phyloP scores from a whole-genome alignment of 2,888 invertebrate species.

The Epinotia brunnichana region DNA sequence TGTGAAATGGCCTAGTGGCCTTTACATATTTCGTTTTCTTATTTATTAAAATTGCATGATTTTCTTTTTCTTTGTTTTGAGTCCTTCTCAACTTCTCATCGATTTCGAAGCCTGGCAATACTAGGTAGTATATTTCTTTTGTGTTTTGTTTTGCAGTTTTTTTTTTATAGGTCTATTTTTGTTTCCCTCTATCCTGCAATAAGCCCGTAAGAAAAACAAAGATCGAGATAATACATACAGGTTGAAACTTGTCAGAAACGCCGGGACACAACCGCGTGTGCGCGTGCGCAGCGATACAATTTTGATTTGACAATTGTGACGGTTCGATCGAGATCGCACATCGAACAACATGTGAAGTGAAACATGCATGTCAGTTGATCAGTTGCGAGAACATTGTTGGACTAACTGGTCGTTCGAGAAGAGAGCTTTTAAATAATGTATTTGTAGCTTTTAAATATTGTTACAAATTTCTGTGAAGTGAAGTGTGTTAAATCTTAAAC shows the following conservation, averaged over 20 bases:
- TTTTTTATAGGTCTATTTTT: background rate
- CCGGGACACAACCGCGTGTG: conserved; percentile 4
- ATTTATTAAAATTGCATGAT: too few relatives aligned
- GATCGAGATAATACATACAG: conserved; percentile 31
- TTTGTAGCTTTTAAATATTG: background rate
- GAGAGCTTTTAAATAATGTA: background rate
- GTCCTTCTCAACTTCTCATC: too few relatives aligned
- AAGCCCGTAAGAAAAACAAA: conserved; percentile 25
- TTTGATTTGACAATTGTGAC: conserved; percentile 10
- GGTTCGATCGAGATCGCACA: background rate
- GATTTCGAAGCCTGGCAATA: conserved; percentile 7
- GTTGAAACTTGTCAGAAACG: conserved; percentile 37
- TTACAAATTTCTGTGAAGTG: too few relatives aligned
- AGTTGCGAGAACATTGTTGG: conserved; percentile 12
- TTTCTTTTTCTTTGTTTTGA: too few relatives aligned
- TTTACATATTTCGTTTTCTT: too few relatives aligned
- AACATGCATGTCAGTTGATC: conserved; percentile 15
- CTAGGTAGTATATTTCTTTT: background rate
- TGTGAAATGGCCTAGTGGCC: too few relatives aligned
- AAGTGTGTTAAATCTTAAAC: background rate
- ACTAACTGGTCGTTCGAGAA: background rate
- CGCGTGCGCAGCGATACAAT: conserved; percentile 28
- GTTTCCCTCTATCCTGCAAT: conserved; percentile 5
- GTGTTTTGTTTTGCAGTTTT: conserved; percentile 9
- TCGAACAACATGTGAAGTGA: too few relatives aligned